These are phyloP conservation scores for Heterocephalus glaber DNA, from an alignment of 2,113 vertebrate species.

Conservation along the genomic window DNA sequence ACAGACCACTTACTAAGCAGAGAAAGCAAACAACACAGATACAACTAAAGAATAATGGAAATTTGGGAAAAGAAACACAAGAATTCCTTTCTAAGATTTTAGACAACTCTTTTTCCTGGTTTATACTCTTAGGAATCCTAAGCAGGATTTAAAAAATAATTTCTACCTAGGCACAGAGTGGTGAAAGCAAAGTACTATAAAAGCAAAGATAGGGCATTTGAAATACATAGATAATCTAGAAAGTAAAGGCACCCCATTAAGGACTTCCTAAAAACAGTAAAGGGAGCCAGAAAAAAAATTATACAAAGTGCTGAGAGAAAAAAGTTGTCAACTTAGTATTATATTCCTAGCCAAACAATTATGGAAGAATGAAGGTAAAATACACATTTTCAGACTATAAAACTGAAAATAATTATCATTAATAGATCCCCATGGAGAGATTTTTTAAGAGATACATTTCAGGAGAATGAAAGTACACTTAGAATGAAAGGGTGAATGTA, in stretches of 20 bases:
- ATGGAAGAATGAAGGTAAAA: slow-evolving; percentile 1
- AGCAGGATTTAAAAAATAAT: slow-evolving; percentile 41
- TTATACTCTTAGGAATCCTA: not conserved
- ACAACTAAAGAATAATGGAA: not conserved
- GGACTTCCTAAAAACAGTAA: slow-evolving; percentile 15
- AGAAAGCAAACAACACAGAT: not conserved
- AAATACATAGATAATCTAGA: slow-evolving; percentile 23
- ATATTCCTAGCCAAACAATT: not conserved
- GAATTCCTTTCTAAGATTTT: not conserved
- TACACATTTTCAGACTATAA: not conserved
- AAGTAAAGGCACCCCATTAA: not conserved
- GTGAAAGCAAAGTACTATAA: not conserved
- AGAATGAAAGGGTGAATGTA: not conserved
- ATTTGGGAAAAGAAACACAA: not conserved
- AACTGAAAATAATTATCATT: slow-evolving; percentile 25
- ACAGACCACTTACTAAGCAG: not conserved
- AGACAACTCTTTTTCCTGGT: not conserved
- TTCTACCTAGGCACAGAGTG: not conserved
- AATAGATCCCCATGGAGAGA: not conserved
- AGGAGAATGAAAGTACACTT: not conserved
- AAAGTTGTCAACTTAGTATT: slow-evolving; percentile 1
- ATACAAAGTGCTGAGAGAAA: slow-evolving; percentile 35
- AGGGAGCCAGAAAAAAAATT: not conserved
- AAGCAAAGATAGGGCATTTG: not conserved
- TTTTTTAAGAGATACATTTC: not conserved